Evolutionary conservation across 2,113 vertebrate genomes (phyloP), one percentile per base, ranked within the genome.

Genomic region (Lucifuga dentata): DNA sequence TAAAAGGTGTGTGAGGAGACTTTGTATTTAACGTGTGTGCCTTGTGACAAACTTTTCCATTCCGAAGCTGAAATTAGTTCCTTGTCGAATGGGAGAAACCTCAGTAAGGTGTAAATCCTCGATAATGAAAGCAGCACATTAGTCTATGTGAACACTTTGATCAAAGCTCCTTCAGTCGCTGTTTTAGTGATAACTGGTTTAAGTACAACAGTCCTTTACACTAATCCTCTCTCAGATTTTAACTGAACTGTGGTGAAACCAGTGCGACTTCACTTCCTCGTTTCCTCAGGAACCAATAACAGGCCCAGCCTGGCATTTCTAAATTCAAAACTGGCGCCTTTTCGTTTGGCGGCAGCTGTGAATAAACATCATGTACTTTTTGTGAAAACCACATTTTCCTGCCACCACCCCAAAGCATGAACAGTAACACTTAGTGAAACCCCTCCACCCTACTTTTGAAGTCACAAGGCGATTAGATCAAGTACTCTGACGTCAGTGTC

Each of bases 251-350:
- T 59, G 19, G 33, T 4, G 2, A 61, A 63, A 62, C 5, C 26
- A 33, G 17, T 8, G 39, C 38, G 36, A 2, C 46, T 83, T 85
- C 71, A 67, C 72, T 92, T 92, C 90, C 77, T 69, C 52, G 78
- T 73, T 71, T 46, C 26, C 19, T 26, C 2, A 35, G 5, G 21
- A 63, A 71, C 87, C 86, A 90, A 87, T 89, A 13, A 44, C 15
- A 39, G 19, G 3, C 16, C 16, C 7, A 3, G 3, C 8, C 13
- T 32, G 2, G 0, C 8, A 10, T 12, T 1, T 11, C 0, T 0
- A 17, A 69, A 84, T 93, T 84, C 40, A 90, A 92, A 91, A 68
- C 38, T 90, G 73, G 49, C 83, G 86, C 89, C 16, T 48, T 81
- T 89, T 79, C 41, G 24, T 41, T 51, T 79, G 82, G 68, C 70